These are phyloP conservation scores for Anguilla pacifica DNA, from an alignment of 2,797 vertebrate species.

Conservation along the genomic window DNA sequence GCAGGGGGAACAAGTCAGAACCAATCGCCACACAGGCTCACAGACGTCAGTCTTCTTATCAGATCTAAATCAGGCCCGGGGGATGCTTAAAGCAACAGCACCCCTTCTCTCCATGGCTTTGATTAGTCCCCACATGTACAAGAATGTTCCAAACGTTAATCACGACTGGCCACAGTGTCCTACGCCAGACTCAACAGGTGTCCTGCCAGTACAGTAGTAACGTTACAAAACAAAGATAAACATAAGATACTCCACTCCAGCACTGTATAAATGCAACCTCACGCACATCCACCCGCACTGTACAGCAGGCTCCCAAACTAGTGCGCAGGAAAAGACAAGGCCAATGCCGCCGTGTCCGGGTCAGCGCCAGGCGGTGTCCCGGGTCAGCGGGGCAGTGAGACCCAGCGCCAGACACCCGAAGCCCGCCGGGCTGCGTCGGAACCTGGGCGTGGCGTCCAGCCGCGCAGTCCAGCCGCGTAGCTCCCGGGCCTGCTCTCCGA, in stretches of 20 bases:
- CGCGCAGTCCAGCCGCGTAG: neutral
- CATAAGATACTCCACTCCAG: neutral
- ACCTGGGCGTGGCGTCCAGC: neutral
- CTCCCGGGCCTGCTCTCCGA: neutral
- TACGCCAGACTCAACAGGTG: neutral
- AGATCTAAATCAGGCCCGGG: neutral
- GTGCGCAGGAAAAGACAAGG: neutral
- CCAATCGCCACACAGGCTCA: constrained; percentile 15
- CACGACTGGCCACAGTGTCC: neutral
- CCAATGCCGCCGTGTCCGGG: no score
- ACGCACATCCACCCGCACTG: neutral
- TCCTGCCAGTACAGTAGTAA: neutral
- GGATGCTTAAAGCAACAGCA: neutral
- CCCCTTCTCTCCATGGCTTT: neutral
- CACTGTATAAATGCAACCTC: neutral
- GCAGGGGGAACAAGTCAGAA: constrained; percentile 42
- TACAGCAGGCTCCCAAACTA: neutral
- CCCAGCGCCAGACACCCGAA: neutral
- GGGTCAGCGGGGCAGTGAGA: no score
- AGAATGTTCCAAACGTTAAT: neutral
- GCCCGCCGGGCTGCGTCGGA: no score
- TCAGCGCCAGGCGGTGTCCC: no score
- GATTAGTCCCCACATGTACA: neutral
- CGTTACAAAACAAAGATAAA: neutral
- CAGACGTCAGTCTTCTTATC: neutral